phyloP scores from a whole-genome alignment of 2,888 invertebrate species.

The Torymus texanus region DNA sequence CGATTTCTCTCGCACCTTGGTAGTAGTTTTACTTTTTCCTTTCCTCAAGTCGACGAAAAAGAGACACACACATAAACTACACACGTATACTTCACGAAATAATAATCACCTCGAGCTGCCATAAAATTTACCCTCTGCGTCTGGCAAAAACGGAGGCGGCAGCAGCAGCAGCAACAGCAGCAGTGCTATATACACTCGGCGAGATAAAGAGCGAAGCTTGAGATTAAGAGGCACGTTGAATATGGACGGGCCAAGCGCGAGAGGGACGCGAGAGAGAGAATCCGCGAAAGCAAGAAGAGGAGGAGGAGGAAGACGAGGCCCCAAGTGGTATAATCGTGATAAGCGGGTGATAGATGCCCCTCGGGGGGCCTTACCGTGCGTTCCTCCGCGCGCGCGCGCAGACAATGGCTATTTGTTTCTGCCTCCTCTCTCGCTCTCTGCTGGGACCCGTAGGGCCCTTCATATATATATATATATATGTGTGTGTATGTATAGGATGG shows the following conservation, averaged over 20 bases:
- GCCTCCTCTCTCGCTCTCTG: constrained; percentile 66
- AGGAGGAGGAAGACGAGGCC: constrained; percentile 61
- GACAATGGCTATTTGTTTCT: constrained; percentile 75
- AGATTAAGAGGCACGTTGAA: constrained; percentile 27
- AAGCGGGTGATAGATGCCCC: constrained; percentile 75
- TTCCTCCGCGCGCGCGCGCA: constrained; percentile 63
- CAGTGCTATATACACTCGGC: background rate
- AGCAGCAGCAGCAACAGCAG: background rate
- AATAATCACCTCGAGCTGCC: no score
- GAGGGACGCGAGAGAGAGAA: constrained; percentile 23
- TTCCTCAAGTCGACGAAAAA: no score
- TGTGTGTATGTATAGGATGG: no score
- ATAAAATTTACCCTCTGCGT: no score
- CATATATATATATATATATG: no score
- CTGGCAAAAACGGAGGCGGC: background rate
- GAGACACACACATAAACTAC: no score
- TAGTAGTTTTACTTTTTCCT: no score
- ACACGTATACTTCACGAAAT: no score
- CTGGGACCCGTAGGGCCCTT: no score
- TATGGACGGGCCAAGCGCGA: constrained; percentile 7
- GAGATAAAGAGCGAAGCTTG: constrained; percentile 6
- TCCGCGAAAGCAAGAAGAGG: constrained; percentile 33
- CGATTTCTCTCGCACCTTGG: no score
- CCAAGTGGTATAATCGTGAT: constrained; percentile 75
- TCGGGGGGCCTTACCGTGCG: constrained; percentile 71